Base-by-base conservation (phyloP, 2,888 invertebrate genomes). In the Megaustenia siamemsis region DNA sequence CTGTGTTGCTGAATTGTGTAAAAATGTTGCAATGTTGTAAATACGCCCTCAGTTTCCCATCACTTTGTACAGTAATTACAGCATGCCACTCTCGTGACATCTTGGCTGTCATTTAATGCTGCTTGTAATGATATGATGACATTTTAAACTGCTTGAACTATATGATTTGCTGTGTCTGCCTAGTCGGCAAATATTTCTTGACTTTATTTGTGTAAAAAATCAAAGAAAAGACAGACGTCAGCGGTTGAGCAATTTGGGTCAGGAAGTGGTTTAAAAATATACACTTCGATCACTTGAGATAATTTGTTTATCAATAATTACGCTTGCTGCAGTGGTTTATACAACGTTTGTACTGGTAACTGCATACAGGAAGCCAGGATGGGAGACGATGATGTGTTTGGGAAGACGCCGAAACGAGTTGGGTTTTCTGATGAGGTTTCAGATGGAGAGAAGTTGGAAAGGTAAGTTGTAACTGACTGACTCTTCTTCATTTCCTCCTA, bases 391-490 rank as follows among this genome's bases (percentile, higher is more conserved):
- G 84, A 82, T 32, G 82, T 66, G 6, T 84, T 63, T 75, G 78
- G 38, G 45, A 85, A 81, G 60, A 71, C 66, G 21, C 83, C 76
- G 76, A 87, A 87, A 63, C 69, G 53, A 32, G 87, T 87, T 68
- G 86, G 79, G 18, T 87, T 87, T 81, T 56, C 82, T 40, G 77
- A 63, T n/a, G 85, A 86, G 24, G 45, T 53, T 4, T 18, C 53
- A 53, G 83, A 83, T 35, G 1, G 18, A 6, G 69, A 77, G 35
- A 83, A 83, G 35, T 32, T 15, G 8, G 78, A 78, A 73, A 78
- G 49, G 83, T 77, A n/a, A 78, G 69, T 43, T 2, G 28, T 12
- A 8, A 40, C 53, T 40, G 21, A n/a, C n/a, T n/a, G n/a, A n/a
- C n/a, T n/a, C n/a, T n/a, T n/a, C n/a, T n/a, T n/a, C n/a, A n/a